phyloP scores from a whole-genome alignment of 2,113 vertebrate genomes.

The Vidua macroura region DNA sequence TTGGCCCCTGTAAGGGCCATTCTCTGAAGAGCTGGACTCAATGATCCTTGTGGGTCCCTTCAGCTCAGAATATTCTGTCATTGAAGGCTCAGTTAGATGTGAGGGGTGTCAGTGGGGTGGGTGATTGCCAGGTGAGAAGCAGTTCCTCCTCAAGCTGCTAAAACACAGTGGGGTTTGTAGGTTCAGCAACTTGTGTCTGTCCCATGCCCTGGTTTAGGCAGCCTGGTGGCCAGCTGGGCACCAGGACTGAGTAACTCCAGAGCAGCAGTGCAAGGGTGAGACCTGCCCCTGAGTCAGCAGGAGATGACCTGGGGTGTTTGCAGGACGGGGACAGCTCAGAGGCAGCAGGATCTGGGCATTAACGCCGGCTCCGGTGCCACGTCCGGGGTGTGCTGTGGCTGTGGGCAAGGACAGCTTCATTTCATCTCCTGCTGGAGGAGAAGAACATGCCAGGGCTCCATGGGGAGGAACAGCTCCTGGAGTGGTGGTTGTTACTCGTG shows the following conservation, averaged over 20 bases:
- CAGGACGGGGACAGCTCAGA: neutral
- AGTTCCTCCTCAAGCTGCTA: neutral
- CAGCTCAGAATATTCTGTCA: neutral
- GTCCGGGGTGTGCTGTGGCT: neutral
- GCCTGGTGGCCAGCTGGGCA: neutral
- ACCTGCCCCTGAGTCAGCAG: neutral
- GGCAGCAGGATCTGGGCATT: neutral
- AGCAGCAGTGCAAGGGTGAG: neutral
- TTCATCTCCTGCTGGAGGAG: neutral
- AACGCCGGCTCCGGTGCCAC: neutral
- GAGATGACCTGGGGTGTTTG: neutral
- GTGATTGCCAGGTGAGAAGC: neutral
- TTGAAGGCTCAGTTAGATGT: neutral
- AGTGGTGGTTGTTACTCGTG: neutral
- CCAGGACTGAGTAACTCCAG: neutral
- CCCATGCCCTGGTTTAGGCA: neutral
- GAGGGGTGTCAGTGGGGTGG: neutral
- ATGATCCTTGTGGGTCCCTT: neutral
- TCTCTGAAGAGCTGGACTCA: neutral
- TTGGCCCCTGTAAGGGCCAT: neutral
- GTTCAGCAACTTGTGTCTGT: rapidly evolving
- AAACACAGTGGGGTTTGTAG: neutral
- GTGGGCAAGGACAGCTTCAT: neutral
- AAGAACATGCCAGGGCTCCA: rapidly evolving
- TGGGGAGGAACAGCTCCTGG: neutral